phyloP scores from a whole-genome alignment of 2,888 invertebrate genomes.

The Hoplodrina ambigua region DNA sequence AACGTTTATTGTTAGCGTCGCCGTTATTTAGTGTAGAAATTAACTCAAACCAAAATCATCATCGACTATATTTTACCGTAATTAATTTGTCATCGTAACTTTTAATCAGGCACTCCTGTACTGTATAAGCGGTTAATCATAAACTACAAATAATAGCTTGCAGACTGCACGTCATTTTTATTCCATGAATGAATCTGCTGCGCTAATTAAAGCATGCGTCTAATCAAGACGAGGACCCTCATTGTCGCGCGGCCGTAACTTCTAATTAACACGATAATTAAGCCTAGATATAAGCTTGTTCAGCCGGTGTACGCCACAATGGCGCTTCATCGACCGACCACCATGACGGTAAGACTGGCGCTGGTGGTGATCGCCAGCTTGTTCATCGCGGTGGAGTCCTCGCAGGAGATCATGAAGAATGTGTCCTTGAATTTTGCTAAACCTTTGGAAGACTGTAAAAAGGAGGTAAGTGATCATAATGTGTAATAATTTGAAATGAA shows the following conservation, averaged over 20 bases:
- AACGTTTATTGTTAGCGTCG: too few relatives aligned
- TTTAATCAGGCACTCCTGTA: background rate
- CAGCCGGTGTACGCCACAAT: conserved; percentile 23
- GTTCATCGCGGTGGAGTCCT: conserved; percentile 63
- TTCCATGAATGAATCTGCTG: conserved; percentile 39
- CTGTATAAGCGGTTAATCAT: background rate
- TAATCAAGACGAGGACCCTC: conserved; percentile 34
- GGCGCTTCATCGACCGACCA: conserved; percentile 10
- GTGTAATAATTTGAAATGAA: background rate
- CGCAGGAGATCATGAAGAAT: conserved; percentile 71
- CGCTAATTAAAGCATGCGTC: conserved; percentile 36
- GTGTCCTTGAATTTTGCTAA: conserved; percentile 68
- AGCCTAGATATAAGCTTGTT: conserved; percentile 44
- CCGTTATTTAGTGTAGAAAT: too few relatives aligned
- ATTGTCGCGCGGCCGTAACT: conserved; percentile 34
- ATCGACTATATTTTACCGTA: too few relatives aligned
- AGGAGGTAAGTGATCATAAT: conserved; percentile 65
- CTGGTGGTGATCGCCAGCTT: conserved; percentile 53
- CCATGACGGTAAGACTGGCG: conserved; percentile 55
- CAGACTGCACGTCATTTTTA: conserved; percentile 18
- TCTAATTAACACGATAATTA: conserved; percentile 48
- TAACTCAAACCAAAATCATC: too few relatives aligned
- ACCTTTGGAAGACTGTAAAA: conserved; percentile 72
- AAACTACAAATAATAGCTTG: conserved; percentile 12
- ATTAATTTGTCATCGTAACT: background rate